Percentiles rank a stretch among this genome's conserved stretches.
phyloP scores from a whole-genome alignment of 2,888 invertebrate genomes.

The Pyrgus malvae region DNA sequence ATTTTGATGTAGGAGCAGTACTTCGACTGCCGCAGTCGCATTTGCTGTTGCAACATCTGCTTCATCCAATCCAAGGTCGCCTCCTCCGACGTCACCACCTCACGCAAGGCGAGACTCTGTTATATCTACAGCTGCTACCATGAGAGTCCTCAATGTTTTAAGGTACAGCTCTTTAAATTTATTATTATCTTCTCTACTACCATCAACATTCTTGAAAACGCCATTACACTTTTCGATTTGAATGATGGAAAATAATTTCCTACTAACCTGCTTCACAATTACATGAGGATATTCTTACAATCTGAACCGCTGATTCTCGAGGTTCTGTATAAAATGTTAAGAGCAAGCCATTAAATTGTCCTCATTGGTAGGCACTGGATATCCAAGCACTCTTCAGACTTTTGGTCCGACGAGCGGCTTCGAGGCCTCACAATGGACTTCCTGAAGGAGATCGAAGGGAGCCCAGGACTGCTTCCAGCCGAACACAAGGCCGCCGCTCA shows the following conservation, averaged over 20 bases:
- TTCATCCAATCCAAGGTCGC: slow-evolving; percentile 90
- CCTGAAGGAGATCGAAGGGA: slow-evolving; percentile 92
- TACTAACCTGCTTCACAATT: too few species aligned
- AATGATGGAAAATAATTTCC: background rate
- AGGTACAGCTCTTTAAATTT: too few species aligned
- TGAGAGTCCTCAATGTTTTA: slow-evolving; percentile 94
- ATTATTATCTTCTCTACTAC: too few species aligned
- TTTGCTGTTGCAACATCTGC: slow-evolving; percentile 96
- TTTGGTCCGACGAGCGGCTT: slow-evolving; percentile 88
- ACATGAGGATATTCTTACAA: slow-evolving; percentile 4
- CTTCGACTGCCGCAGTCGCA: slow-evolving; percentile 92
- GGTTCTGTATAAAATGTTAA: too few species aligned
- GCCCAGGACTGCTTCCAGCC: slow-evolving; percentile 91
- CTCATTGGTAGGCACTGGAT: slow-evolving; percentile 89
- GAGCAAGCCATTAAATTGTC: background rate
- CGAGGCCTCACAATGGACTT: slow-evolving; percentile 91
- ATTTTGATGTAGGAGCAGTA: slow-evolving; percentile 85
- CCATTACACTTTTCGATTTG: too few species aligned
- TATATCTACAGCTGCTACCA: slow-evolving; percentile 95
- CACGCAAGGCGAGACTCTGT: slow-evolving; percentile 84
- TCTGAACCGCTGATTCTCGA: too few species aligned
- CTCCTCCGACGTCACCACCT: slow-evolving; percentile 77
- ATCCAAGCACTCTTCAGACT: slow-evolving; percentile 94
- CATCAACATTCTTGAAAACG: too few species aligned
- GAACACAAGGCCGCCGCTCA: slow-evolving; percentile 95